Conservation (phyloP, 2,888 invertebrate species). For the Atherix ibis region DNA sequence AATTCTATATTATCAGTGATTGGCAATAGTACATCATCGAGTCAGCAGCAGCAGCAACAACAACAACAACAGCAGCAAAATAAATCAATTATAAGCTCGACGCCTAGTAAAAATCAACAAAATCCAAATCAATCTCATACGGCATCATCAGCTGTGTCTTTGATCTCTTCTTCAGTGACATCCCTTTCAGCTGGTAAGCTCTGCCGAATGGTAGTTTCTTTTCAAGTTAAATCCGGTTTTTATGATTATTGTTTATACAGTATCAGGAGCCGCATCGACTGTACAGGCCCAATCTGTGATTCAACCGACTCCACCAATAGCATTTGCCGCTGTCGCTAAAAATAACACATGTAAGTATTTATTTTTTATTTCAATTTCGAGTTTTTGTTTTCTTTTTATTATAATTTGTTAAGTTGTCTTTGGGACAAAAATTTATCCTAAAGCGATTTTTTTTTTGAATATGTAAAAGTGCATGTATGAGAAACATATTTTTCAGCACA, state of each 20-base stretch:
- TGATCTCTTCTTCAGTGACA: too few species aligned
- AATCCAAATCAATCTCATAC: slow-evolving; percentile 21
- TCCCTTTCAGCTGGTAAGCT: too few species aligned
- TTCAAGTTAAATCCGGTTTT: too few species aligned
- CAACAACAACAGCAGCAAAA: slow-evolving; percentile 13
- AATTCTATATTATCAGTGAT: slow-evolving; percentile 27
- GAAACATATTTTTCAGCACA: slow-evolving; percentile 21
- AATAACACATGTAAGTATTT: slow-evolving; percentile 32
- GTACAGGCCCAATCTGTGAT: slow-evolving; percentile 34
- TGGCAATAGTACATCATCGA: too few species aligned
- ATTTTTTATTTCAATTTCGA: too few species aligned
- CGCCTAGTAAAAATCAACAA: slow-evolving; percentile 33
- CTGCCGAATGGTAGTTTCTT: too few species aligned
- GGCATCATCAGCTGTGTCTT: too few species aligned
- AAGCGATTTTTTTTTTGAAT: neutral
- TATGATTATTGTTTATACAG: too few species aligned
- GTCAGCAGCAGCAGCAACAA: slow-evolving; percentile 33
- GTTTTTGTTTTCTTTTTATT: neutral
- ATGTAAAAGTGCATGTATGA: too few species aligned
- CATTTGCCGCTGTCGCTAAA: slow-evolving; percentile 49
- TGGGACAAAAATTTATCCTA: slow-evolving; percentile 1
- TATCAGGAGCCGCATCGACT: slow-evolving; percentile 17
- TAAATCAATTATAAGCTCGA: slow-evolving; percentile 28
- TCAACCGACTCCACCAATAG: slow-evolving; percentile 32
- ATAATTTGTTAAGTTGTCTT: too few species aligned